Conservation (phyloP, 2,888 invertebrate species). For the Pollenia amentaria region DNA sequence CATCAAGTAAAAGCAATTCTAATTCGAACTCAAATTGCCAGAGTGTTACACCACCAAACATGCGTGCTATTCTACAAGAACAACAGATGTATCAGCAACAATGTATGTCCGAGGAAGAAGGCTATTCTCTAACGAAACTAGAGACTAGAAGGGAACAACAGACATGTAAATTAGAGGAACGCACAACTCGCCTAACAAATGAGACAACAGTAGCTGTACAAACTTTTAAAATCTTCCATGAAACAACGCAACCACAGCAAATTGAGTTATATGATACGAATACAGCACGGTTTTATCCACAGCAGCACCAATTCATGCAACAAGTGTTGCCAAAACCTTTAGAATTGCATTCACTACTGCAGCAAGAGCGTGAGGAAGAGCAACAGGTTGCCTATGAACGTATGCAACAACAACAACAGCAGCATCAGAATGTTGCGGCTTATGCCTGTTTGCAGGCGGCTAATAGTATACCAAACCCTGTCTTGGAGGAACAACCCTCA, state of each 20-base stretch:
- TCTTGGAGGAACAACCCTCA: conserved; percentile 17
- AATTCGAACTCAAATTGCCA: conserved; percentile 74
- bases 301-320: conserved; percentile 33
- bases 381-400: conserved; percentile 80
- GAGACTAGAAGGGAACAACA: conserved; percentile 82
- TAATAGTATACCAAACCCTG: not conserved
- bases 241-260: conserved; percentile 51
- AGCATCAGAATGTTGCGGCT: conserved; percentile 41
- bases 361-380: conserved; percentile 81
- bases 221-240: conserved; percentile 77
- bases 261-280: conserved; percentile 58
- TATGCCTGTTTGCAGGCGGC: conserved; percentile 63
- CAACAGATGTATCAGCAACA: conserved; percentile 83
- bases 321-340: conserved; percentile 76
- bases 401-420: conserved; percentile 71
- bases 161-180: conserved; percentile 66
- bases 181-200: conserved; percentile 5
- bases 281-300: conserved; percentile 54
- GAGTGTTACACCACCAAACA: conserved; percentile 75
- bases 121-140: conserved; percentile 83
- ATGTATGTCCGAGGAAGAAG: conserved; percentile 81
- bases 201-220: conserved; percentile 65
- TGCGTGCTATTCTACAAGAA: conserved; percentile 81
- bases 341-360: conserved; percentile 80
- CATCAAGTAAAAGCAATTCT: conserved; percentile 68